Evolutionary conservation across 2,888 invertebrate species (phyloP), one percentile per base, ranked within the genome.

Genomic region (Nasonovia ribisnigri): DNA sequence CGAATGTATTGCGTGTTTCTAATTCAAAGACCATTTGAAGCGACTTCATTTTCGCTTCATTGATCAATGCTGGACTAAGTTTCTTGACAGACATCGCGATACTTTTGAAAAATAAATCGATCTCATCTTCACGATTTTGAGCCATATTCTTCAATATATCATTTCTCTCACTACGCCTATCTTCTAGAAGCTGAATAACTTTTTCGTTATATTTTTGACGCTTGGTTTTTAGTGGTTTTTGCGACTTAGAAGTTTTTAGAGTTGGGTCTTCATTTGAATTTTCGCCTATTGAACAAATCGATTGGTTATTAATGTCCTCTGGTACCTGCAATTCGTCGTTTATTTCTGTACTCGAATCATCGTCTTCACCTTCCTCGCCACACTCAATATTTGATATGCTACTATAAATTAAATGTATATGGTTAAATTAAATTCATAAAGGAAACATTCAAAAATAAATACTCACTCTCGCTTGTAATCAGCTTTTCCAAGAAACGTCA

Each of bases 61-160:
- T 84, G 20, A 94, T 91, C 42, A 94, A 36, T 36, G 46, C 43
- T 48, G 60, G 94, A 16, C 36, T 90, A 48, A 94, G 91, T 60
- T 94, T 94, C 77, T 88, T 94, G 29, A 94, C 67, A 48, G 94
- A 86, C 26, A 57, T 77, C 51, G 91, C 94, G 86, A 91, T 94
- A 67, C 94, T 94, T 87, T 77, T 94, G 29, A 91, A 60, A 88
- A 94, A 94, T 54, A 94, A 86, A 90, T 91, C 91, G 54, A 94
- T 60, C 13, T 94, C 94, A 87, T 94, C 94, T 91, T 91, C 94
- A 84, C 42, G 77, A 42, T 84, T 84, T 84, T 84, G 36, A 84
- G 20, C 36, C 20, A 84, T 84, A 42, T 84, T 84, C 20, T 4
- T 36, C 36, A 84, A 0, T 3, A 84, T 84, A 2, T 84, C 84